phyloP scores from a whole-genome alignment of 1,140 invertebrate genomes.

The Panulirus ornatus region DNA sequence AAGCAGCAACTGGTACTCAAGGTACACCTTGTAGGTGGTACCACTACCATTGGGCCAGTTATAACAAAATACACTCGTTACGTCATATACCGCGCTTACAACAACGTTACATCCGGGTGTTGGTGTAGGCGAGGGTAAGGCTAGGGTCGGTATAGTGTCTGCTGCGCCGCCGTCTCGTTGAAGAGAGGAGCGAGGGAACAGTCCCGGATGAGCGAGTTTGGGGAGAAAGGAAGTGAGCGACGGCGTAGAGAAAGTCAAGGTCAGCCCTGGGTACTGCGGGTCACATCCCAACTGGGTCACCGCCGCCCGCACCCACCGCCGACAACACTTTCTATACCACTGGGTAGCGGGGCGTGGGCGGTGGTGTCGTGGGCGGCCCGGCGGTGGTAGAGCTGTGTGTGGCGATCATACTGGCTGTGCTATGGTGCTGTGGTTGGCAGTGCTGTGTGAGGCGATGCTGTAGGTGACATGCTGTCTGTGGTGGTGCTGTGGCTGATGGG shows the following conservation, averaged over 20 bases:
- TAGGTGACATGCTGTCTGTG: too few species aligned
- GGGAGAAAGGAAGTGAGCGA: conserved; percentile 1
- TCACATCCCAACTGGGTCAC: conserved; percentile 46
- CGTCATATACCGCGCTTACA: too few species aligned
- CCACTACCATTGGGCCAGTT: too few species aligned
- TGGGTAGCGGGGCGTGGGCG: background rate
- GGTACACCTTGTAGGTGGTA: too few species aligned
- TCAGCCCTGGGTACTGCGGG: conserved; percentile 21
- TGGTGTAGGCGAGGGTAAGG: too few species aligned
- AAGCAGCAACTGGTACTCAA: too few species aligned
- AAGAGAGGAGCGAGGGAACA: background rate
- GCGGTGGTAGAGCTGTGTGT: background rate
- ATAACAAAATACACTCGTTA: too few species aligned
- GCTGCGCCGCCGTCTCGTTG: too few species aligned
- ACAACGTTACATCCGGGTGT: too few species aligned
- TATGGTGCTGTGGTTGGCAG: background rate
- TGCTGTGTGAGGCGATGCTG: background rate
- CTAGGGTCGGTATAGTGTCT: too few species aligned
- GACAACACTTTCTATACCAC: conserved; percentile 29
- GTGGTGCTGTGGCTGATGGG: too few species aligned
- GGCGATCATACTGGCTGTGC: too few species aligned
- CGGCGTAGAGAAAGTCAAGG: conserved; percentile 32
- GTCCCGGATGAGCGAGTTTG: conserved; percentile 4
- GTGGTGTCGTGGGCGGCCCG: background rate
- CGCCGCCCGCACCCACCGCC: background rate